These are phyloP conservation scores for Sympetrum striolatum DNA, from an alignment of 2,888 invertebrate species.

Conservation along the genomic window DNA sequence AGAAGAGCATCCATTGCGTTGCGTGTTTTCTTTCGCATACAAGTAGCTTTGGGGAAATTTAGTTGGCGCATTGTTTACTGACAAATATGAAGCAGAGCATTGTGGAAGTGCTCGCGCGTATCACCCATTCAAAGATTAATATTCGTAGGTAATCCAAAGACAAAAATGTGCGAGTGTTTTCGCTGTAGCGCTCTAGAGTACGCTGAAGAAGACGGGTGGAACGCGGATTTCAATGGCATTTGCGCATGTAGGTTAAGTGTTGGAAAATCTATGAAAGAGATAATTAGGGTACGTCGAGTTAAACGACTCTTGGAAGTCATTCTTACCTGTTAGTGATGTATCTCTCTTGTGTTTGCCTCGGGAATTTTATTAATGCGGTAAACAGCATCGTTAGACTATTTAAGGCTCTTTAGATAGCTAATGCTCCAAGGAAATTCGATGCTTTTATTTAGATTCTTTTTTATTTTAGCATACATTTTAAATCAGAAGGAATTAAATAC, in stretches of 20 bases:
- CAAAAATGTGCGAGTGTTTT: background rate
- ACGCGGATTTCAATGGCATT: background rate
- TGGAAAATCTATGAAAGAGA: background rate
- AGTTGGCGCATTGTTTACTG: background rate
- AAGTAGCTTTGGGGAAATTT: background rate
- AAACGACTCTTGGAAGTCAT: background rate
- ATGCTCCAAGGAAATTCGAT: too few relatives aligned
- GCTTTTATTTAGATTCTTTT: too few relatives aligned
- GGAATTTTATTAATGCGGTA: background rate
- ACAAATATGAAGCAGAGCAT: background rate
- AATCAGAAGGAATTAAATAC: too few relatives aligned
- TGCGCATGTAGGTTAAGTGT: background rate
- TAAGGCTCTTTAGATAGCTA: too few relatives aligned
- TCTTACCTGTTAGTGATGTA: background rate
- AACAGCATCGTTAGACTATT: background rate
- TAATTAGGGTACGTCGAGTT: background rate
- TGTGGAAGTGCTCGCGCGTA: background rate
- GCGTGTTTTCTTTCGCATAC: background rate
- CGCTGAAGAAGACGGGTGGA: background rate
- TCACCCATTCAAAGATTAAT: background rate
- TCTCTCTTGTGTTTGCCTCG: background rate
- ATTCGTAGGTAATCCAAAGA: background rate
- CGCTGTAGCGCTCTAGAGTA: background rate
- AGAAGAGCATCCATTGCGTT: too few relatives aligned
- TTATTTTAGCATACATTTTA: too few relatives aligned